Base-by-base conservation (phyloP, 2,797 vertebrate genomes). In the Lates japonicus region DNA sequence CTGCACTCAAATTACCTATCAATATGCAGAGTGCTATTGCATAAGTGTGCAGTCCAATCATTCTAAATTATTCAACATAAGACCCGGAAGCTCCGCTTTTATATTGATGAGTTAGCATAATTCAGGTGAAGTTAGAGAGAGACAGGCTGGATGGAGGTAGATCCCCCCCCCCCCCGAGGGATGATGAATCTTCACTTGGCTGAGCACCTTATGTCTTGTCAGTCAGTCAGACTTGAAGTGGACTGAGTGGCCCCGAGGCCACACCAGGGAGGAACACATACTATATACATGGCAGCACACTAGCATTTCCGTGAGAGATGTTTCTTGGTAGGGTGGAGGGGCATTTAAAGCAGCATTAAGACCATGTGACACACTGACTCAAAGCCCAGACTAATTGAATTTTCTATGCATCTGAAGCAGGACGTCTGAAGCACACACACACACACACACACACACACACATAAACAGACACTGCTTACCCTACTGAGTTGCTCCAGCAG, bases 401-500 rank as follows among this genome's bases (percentile, higher is more conserved):
- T 61, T 52, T 72, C 65, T 2, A 62, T 62, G 63, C 59, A 74
- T 70, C 70, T 70, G 70, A 81, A 78, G 82, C 72, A n/a, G 68
- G 14, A 35, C 12, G 78, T 69, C 62, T 80, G 39, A 83, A 62
- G 11, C 55, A 59, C 63, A 57, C 46, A 60, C 58, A 70, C 2
- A 68, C 33, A 76, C 54, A 76, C 22, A 60, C 22, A 65, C 67
- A 63, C 44, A 55, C 22, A 3, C 46, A 46, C 44, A 71, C 70
- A 49, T 48, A 65, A 29, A 63, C 54, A 61, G 4, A 17, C 52
- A 29, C 33, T 22, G 20, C 98, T 98, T 88, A 99, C 98, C 97
- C 96, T 96, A 89, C 93, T 98, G 92, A 99, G 98, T 92, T 99
- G 97, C 93, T 99, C 98, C 93, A 99, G 91, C 80, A 99, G 95